Conservation (phyloP, 2,888 invertebrate species). For the Drosophila kanekoi region DNA sequence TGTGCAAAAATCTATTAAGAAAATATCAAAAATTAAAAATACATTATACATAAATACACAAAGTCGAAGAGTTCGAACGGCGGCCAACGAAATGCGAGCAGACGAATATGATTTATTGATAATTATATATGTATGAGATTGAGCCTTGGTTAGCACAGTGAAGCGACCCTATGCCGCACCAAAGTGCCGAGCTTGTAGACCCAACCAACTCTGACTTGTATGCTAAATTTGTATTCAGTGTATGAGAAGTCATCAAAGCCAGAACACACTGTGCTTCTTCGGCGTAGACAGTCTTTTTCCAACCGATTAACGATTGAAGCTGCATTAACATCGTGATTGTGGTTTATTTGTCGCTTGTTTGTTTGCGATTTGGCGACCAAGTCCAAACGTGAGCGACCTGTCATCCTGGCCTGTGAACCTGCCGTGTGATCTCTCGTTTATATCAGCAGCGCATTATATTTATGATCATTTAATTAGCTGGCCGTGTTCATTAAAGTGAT, state of each 20-base stretch:
- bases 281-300: constrained; percentile 7
- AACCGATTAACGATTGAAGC: constrained; percentile 15
- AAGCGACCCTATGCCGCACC: not conserved
- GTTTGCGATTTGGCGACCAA: not conserved
- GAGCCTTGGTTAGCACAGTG: constrained; percentile 37
- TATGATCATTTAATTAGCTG: constrained; percentile 61
- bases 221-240: not conserved
- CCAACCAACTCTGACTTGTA: no score
- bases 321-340: constrained; percentile 58
- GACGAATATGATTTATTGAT: constrained; percentile 64
- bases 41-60: constrained; percentile 14
- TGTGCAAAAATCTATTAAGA: constrained; percentile 72
- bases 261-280: constrained; percentile 13
- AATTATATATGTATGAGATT: constrained; percentile 22
- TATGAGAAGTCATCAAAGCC: not conserved
- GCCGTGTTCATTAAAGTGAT: constrained; percentile 57
- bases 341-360: constrained; percentile 23
- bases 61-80: constrained; percentile 58
- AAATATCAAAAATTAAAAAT: constrained; percentile 40
- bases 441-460: constrained; percentile 56
- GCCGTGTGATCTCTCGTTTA: constrained; percentile 35
- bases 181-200: not conserved
- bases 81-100: constrained; percentile 44
- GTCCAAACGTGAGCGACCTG: constrained; percentile 27
- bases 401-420: constrained; percentile 36